phyloP scores from a whole-genome alignment of 2,888 invertebrate species.

The Adelognathus sp. region DNA sequence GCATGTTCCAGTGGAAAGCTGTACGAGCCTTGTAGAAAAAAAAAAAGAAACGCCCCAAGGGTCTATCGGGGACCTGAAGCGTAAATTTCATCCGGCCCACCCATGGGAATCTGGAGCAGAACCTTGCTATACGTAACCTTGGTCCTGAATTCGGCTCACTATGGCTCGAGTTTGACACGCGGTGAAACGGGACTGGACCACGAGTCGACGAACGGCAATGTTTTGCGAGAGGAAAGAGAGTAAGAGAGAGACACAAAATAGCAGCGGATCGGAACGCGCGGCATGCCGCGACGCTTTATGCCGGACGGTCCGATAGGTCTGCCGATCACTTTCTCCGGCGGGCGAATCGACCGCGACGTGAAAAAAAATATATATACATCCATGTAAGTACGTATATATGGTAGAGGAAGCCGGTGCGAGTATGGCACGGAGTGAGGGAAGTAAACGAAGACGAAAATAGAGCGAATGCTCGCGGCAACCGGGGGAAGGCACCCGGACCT shows the following conservation, averaged over 20 bases:
- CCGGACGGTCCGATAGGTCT: constrained; percentile 60
- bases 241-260: constrained; percentile 3
- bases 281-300: constrained; percentile 25
- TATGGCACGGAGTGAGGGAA: neutral
- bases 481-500: constrained; percentile 37
- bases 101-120: constrained; percentile 67
- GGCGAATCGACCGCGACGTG: constrained; percentile 44
- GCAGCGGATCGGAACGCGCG: neutral
- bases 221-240: constrained; percentile 7
- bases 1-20: neutral
- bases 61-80: neutral
- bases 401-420: constrained; percentile 20
- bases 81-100: neutral
- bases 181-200: constrained; percentile 35
- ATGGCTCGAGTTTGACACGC: constrained; percentile 47
- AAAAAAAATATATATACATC: neutral
- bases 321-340: constrained; percentile 78
- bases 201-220: constrained; percentile 29
- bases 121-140: constrained; percentile 79
- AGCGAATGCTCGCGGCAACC: neutral
- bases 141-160: constrained; percentile 74
- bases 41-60: neutral
- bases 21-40: neutral
- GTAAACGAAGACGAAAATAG: constrained; percentile 35
- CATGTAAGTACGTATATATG: neutral